Evolutionary conservation across 2,888 invertebrate genomes (phyloP).

Genomic region (Achlya flavicornis): DNA sequence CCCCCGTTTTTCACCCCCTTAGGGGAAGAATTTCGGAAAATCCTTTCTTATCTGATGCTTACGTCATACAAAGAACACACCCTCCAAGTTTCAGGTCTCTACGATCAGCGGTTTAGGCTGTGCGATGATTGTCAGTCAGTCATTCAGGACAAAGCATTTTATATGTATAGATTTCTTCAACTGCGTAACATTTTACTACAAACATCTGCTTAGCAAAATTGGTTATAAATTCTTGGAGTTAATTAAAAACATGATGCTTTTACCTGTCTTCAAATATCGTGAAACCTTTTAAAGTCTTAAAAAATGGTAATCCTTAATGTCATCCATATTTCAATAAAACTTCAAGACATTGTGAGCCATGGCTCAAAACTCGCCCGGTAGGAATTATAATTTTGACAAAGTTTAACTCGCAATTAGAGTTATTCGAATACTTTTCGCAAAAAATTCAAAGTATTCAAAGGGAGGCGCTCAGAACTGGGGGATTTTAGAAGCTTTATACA

Average conservation of each 20-base stretch:
- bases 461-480: slow-evolving; percentile 41
- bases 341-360: not conserved
- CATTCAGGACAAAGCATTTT: too few relatives aligned
- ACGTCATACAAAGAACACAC: too few relatives aligned
- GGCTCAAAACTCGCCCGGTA: not conserved
- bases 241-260: not conserved
- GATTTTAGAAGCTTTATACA: slow-evolving; percentile 37
- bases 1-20: too few relatives aligned
- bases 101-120: too few relatives aligned
- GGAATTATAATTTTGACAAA: not conserved
- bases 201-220: not conserved
- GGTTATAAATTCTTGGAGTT: not conserved
- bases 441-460: slow-evolving; percentile 1
- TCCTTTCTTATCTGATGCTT: too few relatives aligned
- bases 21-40: too few relatives aligned
- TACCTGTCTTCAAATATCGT: too few relatives aligned
- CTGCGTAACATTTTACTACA: not conserved
- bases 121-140: too few relatives aligned
- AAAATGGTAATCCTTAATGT: slow-evolving; percentile 25
- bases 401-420: slow-evolving; percentile 9
- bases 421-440: slow-evolving; percentile 6
- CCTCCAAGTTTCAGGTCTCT: too few relatives aligned
- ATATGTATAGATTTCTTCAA: too few relatives aligned
- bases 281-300: slow-evolving; percentile 13
- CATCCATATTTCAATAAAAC: not conserved